Evolutionary conservation across 2,113 vertebrate genomes (phyloP), one percentile per base, ranked within the genome.

Genomic region (Notiomystis cincta): DNA sequence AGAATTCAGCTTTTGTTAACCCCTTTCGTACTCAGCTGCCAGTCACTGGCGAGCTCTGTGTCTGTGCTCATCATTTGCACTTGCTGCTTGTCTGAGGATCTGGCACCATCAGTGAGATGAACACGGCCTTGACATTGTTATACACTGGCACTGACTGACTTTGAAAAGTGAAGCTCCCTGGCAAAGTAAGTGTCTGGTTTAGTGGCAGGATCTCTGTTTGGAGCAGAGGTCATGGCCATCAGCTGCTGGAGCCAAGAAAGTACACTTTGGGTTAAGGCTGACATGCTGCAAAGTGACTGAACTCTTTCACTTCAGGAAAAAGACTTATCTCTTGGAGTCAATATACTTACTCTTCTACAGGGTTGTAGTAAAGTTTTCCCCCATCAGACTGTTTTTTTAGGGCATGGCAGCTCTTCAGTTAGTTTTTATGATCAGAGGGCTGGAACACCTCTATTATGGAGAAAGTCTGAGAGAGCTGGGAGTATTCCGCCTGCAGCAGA

Each of bases 1-100:
- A 94, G 87, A 94, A 65, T 94, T 91, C 62, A 0, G 67, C 48
- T 96, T 90, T 73, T 89, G 45, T 67, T 90, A 94, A 79, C 40
- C 72, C 71, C 81, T 66, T 45, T 70, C 6, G 0, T 57, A 8
- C 65, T 81, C 35, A 10, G 93, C 18, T 91, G 72, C 66, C 42
- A 33, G 89, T 77, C 54, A 11, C 33, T 61, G 50, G 22, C 2
- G 21, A 80, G 72, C 48, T 87, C 69, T 27, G 37, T 60, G 76
- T 76, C 57, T 57, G 27, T 21, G 57, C 62, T 61, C 58, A 16
- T 33, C 33, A 1, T 57, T 33, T 18, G 37, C 44, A 1, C 48
- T n/a, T 2, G 51, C 58, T 38, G 3, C 30, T 89, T 48, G 76
- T 67, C 67, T 12, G 16, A 40, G 91, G 89, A 87, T 25, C 77